Conservation (phyloP, 92 coral and sea anemone genomes). For the Porites evermanni region DNA sequence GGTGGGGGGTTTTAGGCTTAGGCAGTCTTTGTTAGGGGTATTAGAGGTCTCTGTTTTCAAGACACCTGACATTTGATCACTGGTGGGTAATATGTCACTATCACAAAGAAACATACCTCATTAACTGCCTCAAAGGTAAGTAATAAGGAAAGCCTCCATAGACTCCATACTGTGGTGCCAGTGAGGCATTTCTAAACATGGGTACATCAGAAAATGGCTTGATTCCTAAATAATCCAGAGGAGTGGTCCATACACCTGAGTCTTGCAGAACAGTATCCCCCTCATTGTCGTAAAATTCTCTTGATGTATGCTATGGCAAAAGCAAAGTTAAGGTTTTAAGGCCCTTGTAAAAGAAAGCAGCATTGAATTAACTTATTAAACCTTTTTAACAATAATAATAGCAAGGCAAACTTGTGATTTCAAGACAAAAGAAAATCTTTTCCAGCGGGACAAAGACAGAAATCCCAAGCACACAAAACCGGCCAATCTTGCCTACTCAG, state of each 20-base stretch:
- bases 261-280: slow-evolving; percentile 75
- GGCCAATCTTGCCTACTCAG: no score
- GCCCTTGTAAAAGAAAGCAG: no score
- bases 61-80: no score
- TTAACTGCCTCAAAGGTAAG: slow-evolving; percentile 80
- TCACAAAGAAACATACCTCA: slow-evolving; percentile 57
- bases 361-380: no score
- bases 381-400: no score
- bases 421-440: no score
- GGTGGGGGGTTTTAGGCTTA: no score
- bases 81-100: not conserved
- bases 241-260: slow-evolving; percentile 90
- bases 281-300: slow-evolving; percentile 78
- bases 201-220: slow-evolving; percentile 75
- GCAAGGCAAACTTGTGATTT: no score
- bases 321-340: not conserved
- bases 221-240: slow-evolving; percentile 87
- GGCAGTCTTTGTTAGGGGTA: no score
- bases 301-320: slow-evolving; percentile 78
- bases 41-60: no score
- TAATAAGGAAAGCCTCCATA: slow-evolving; percentile 98
- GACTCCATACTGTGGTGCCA: slow-evolving; percentile 72
- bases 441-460: no score
- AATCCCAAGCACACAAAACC: no score
- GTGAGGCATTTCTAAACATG: slow-evolving; percentile 66